Evolutionary conservation across 2,888 invertebrate species (phyloP).

Genomic region (Caenorhabditis japonica): DNA sequence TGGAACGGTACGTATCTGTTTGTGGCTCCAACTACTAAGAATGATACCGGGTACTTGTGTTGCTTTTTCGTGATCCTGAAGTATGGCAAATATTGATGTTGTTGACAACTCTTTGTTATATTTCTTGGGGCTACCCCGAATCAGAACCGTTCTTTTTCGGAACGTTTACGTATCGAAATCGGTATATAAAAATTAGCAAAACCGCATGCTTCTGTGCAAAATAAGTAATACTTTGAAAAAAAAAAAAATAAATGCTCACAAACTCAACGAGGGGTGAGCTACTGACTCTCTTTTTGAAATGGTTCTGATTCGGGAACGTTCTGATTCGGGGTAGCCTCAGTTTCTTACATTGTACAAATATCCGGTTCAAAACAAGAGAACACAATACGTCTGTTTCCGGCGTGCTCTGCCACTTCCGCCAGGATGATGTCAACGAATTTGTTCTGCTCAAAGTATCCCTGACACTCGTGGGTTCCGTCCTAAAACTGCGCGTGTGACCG

Average conservation of each 20-base stretch:
- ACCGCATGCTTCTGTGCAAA: no score
- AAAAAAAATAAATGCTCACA: no score
- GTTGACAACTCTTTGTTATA: no score
- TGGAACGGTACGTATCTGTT: conserved; percentile 80
- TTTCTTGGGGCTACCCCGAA: no score
- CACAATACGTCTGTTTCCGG: conserved; percentile 88
- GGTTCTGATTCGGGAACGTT: no score
- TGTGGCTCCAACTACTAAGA: conserved; percentile 88
- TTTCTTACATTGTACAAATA: conserved; percentile 85
- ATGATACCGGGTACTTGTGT: conserved; percentile 95
- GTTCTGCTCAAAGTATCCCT: conserved; percentile 85
- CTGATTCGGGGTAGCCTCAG: not conserved
- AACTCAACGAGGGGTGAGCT: no score
- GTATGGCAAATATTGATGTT: no score
- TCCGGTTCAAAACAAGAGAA: conserved; percentile 97
- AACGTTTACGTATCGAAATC: no score
- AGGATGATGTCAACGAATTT: conserved; percentile 90
- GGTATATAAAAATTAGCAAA: no score
- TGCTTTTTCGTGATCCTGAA: conserved; percentile 88
- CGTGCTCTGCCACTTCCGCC: conserved; percentile 86
- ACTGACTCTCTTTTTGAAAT: no score
- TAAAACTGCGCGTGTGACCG: conserved; percentile 75
- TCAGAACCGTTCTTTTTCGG: no score
- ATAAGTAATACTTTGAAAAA: no score
- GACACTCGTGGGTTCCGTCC: conserved; percentile 78